Evolutionary conservation across 2,797 vertebrate species (phyloP), one percentile per base, ranked within the genome.

Genomic region (Clarias platycephalus): DNA sequence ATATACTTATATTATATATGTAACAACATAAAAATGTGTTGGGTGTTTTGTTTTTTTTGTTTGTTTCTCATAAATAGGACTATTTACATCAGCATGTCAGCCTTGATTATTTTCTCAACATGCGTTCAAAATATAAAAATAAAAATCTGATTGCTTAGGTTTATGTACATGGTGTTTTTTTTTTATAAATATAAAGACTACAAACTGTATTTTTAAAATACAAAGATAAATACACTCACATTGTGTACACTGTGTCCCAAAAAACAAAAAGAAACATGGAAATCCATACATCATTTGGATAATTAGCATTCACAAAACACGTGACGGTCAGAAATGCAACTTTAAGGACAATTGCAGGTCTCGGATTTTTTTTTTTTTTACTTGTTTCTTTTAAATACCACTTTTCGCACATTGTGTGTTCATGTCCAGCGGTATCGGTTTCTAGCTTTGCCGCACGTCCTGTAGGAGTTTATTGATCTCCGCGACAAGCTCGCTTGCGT

Each of bases 161-260:
- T 92, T 95, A 95, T 95, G 88, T 95, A 95, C 93, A 98, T 94
- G 64, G 72, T 89, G 84, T 90, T 93, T 96, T 96, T 90, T 92
- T 90, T 88, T 91, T 93, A 96, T 99, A 99, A 99, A 99, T 99
- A 99, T 98, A 99, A 91, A 96, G 96, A 90, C 92, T 96, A 97
- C 96, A 96, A 96, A 96, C 82, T 98, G 97, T 99, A 99, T 98
- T 99, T 99, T 98, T 98, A 98, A 99, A 99, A 99, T 99, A 99
- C 98, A 98, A 96, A 97, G 96, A 96, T 99, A 97, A 97, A 97
- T 98, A 99, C 97, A 96, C 96, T 97, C 96, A 97, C 96, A 96
- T 95, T 94, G 96, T 97, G 96, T 97, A 98, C 97, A 98, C 97
- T 95, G 90, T 95, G 93, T 95, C 94, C 93, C 86, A 93, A 85